These are phyloP conservation scores for Caenorhabditis japonica DNA, from an alignment of 2,888 invertebrate genomes.

Conservation along the genomic window DNA sequence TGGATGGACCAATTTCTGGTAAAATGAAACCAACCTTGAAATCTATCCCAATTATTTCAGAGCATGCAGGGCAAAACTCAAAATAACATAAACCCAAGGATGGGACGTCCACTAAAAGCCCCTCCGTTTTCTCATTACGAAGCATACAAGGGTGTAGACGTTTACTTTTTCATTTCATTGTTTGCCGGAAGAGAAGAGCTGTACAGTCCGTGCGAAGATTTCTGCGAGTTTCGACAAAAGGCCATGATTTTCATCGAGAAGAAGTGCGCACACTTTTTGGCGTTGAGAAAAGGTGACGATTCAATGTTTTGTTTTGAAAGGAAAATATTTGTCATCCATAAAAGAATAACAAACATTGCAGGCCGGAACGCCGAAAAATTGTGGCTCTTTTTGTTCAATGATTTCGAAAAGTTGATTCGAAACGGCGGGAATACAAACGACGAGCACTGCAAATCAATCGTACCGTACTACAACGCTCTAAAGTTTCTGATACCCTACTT, in stretches of 20 bases:
- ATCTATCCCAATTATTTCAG: no score
- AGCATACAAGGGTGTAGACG: slow-evolving; percentile 25
- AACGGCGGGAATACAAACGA: slow-evolving; percentile 12
- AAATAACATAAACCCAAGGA: no score
- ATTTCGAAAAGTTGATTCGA: slow-evolving; percentile 35
- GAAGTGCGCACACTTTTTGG: slow-evolving; percentile 37
- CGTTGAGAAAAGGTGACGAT: slow-evolving; percentile 46
- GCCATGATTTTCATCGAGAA: slow-evolving; percentile 30
- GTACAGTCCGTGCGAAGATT: slow-evolving; percentile 38
- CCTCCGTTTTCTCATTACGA: slow-evolving; percentile 38
- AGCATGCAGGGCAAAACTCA: no score
- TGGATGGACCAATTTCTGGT: slow-evolving; percentile 18
- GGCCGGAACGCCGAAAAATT: slow-evolving; percentile 44
- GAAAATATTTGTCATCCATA: no score
- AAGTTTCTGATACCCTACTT: slow-evolving; percentile 34
- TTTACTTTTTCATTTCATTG: slow-evolving; percentile 45
- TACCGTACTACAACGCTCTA: slow-evolving; percentile 10
- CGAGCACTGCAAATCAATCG: slow-evolving; percentile 8
- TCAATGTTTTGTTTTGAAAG: not conserved
- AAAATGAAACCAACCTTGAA: not conserved
- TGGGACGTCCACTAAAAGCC: slow-evolving; percentile 38
- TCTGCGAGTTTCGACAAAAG: slow-evolving; percentile 19
- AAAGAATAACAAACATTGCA: slow-evolving; percentile 9
- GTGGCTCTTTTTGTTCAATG: slow-evolving; percentile 34
- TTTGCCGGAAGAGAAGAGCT: slow-evolving; percentile 31